phyloP scores from a whole-genome alignment of 2,797 vertebrate species.

The Dicrostonyx torquatus region DNA sequence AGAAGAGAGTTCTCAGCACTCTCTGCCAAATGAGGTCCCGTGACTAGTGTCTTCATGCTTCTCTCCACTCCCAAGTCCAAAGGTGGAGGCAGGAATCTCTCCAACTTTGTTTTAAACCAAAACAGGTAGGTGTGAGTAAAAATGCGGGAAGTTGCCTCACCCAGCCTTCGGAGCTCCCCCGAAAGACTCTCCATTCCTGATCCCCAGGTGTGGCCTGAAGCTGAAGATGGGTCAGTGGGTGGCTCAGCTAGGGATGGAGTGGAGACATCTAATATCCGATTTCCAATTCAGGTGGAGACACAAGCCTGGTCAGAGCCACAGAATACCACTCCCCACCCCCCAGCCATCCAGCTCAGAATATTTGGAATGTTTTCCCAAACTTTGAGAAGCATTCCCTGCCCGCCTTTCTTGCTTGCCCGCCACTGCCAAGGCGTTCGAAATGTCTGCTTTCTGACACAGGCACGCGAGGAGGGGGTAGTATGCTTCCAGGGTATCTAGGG shows the following conservation, averaged over 20 bases:
- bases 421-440: slow-evolving; percentile 12
- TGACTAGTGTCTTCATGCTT: rapidly evolving
- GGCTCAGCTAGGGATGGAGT: too few species aligned
- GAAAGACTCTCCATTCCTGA: too few species aligned
- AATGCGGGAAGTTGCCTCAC: too few species aligned
- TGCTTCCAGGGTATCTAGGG: background rate
- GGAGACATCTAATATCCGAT: rapidly evolving
- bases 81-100: background rate
- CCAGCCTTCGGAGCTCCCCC: background rate
- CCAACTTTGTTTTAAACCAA: background rate
- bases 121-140: too few species aligned
- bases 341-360: background rate
- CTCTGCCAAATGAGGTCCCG: background rate
- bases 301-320: background rate
- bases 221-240: background rate
- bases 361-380: slow-evolving; percentile 69
- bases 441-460: slow-evolving; percentile 68
- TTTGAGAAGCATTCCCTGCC: slow-evolving; percentile 41
- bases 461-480: background rate
- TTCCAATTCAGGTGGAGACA: background rate
- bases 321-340: background rate
- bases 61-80: background rate
- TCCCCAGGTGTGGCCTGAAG: too few species aligned
- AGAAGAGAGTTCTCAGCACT: background rate
- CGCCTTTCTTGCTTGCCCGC: background rate